Base-by-base conservation (phyloP, 1,140 invertebrate species). In the Drosophila quadrilineata region DNA sequence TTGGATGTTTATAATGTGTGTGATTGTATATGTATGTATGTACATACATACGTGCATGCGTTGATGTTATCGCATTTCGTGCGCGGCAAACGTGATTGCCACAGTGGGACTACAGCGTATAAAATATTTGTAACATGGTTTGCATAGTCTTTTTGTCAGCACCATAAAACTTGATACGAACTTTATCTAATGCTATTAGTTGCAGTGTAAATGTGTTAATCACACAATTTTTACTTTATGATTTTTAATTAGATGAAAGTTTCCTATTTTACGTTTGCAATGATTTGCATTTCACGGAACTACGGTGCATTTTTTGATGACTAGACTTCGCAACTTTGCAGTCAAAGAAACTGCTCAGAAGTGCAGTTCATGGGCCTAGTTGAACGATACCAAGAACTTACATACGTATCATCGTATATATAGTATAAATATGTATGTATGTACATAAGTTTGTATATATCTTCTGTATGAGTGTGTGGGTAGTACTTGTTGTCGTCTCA, bases 1-100 rank as follows among this genome's bases (percentile, higher is more conserved):
- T 62, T 43, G 50, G 35, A 40, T 54, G 45, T 56, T n/a, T 41
- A n/a, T n/a, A n/a, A n/a, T n/a, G n/a, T n/a, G n/a, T 12, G 35
- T 5, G 3, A 17, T 40, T 17, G 36, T 17, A n/a, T 14, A n/a
- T n/a, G n/a, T 31, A 31, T 9, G 29, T 21, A 12, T 41, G 49
- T 53, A 21, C 21, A 50, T 54, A 17, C 53, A 28, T 45, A 17
- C 29, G 63, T 60, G 24, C 26, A 28, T 66, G 45, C 41, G 46
- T 57, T 56, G 60, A 49, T 70, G 73, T 75, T 76, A 76, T 75
- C 74, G 74, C 74, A 64, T 75, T 80, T 80, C 72, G 76, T 80
- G 76, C 56, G 72, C 72, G 45, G 63, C 63, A 74, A 82, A 82
- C 76, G 76, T 82, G 76, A 82, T 84, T 80, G 76, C 31, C 50